Percentiles rank a stretch among this genome's conserved stretches.
Conservation (phyloP, 2,797 vertebrate genomes). For the Hylomyscus alleni region DNA sequence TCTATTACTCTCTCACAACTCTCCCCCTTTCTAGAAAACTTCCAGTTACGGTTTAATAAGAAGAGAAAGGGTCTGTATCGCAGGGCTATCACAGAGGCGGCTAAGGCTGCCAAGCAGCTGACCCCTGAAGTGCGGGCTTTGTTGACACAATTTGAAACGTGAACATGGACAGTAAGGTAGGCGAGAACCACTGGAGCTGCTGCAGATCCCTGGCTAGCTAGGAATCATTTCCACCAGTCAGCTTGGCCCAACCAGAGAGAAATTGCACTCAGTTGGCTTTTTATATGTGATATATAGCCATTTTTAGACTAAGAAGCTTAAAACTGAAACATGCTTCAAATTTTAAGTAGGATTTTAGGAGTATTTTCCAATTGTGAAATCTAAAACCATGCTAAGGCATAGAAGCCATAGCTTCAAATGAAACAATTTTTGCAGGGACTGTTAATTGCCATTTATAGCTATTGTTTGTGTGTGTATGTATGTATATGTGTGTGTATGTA, state of each 20-base stretch:
- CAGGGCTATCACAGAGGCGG: slow-evolving; percentile 98
- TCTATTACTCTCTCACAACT: slow-evolving; percentile 96
- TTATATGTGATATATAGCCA: slow-evolving; percentile 73
- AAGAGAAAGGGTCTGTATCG: slow-evolving; percentile 99
- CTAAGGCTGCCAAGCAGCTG: slow-evolving; percentile 97
- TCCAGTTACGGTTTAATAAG: slow-evolving; percentile 98
- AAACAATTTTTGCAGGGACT: slow-evolving; percentile 91
- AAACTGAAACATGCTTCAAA: slow-evolving; percentile 85
- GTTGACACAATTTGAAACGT: slow-evolving; percentile 99
- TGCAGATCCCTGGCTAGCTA: slow-evolving; percentile 84
- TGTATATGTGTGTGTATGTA: neutral
- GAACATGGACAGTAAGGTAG: slow-evolving; percentile 92
- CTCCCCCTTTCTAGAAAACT: slow-evolving; percentile 98
- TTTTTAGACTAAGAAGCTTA: slow-evolving; percentile 84
- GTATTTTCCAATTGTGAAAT: slow-evolving; percentile 87
- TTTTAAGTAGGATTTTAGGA: slow-evolving; percentile 81
- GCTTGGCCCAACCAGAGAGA: slow-evolving; percentile 77
- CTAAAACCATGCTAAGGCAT: slow-evolving; percentile 87
- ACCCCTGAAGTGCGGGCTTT: slow-evolving; percentile 98
- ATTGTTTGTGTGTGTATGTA: slow-evolving; percentile 67
- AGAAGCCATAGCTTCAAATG: slow-evolving; percentile 90
- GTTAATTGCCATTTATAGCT: slow-evolving; percentile 89
- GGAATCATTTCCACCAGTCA: slow-evolving; percentile 71
- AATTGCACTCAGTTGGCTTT: slow-evolving; percentile 86
- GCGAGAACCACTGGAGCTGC: slow-evolving; percentile 87